Conservation (phyloP, 92 coral and sea anemone species). For the Heteractis magnifica region DNA sequence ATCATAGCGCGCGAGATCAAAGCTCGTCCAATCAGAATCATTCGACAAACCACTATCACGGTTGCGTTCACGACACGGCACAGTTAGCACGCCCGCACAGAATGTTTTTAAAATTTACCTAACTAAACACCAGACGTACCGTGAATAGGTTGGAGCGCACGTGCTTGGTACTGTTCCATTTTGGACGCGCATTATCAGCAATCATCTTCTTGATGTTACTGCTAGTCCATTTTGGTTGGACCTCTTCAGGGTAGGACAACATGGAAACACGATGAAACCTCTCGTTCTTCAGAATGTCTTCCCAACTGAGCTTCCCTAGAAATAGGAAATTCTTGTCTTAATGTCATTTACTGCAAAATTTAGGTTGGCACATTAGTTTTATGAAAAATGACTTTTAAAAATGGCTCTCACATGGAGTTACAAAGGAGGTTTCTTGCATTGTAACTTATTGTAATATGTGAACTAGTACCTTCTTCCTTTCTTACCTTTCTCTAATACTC, state of each 20-base stretch:
- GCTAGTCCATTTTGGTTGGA: conserved; percentile 22
- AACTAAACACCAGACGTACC: neutral
- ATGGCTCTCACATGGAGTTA: too few species aligned
- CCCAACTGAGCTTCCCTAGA: conserved; percentile 37
- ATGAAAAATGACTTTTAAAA: too few species aligned
- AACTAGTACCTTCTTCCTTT: neutral
- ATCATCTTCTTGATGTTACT: conserved; percentile 29
- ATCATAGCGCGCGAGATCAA: too few species aligned
- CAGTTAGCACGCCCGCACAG: neutral
- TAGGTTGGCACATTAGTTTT: too few species aligned
- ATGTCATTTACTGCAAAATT: too few species aligned
- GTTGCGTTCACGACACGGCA: too few species aligned
- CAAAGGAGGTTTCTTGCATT: too few species aligned
- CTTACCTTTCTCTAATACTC: conserved; percentile 59
- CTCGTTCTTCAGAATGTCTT: conserved; percentile 34
- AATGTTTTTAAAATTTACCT: neutral
- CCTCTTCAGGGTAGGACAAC: neutral
- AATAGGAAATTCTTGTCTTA: neutral
- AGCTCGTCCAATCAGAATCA: too few species aligned
- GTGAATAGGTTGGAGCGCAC: conserved; percentile 27
- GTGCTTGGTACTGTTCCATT: conserved; percentile 55
- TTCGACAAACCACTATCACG: too few species aligned
- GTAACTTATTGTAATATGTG: too few species aligned
- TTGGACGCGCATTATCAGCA: conserved; percentile 15
- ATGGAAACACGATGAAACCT: neutral